These are phyloP conservation scores for Crenichthys baileyi DNA, from an alignment of 2,797 vertebrate species.

Conservation along the genomic window DNA sequence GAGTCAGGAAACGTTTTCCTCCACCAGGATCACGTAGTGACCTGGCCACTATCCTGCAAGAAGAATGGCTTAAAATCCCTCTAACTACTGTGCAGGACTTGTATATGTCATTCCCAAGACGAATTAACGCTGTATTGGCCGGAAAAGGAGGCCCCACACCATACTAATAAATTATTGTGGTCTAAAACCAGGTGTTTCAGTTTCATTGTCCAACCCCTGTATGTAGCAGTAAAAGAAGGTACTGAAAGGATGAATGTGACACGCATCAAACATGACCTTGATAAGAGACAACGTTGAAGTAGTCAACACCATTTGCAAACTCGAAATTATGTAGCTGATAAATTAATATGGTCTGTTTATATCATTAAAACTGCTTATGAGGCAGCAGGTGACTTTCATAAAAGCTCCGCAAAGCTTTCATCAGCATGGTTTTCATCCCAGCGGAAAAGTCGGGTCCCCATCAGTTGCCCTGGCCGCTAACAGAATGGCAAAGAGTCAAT, in stretches of 20 bases:
- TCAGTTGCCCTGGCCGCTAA: conserved; percentile 1
- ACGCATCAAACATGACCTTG: conserved; percentile 26
- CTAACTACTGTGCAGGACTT: too few relatives aligned
- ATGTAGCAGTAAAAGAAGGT: not conserved
- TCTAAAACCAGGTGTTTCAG: not conserved
- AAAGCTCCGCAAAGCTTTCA: conserved; percentile 48
- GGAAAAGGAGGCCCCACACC: too few relatives aligned
- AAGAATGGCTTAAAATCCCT: too few relatives aligned
- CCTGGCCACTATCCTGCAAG: too few relatives aligned
- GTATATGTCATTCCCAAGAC: too few relatives aligned
- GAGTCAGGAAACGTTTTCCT: too few relatives aligned
- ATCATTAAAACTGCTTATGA: conserved; percentile 30
- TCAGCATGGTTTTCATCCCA: conserved; percentile 43
- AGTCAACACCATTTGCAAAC: conserved; percentile 14
- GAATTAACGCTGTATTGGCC: too few relatives aligned
- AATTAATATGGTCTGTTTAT: conserved; percentile 38
- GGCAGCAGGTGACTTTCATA: conserved; percentile 36
- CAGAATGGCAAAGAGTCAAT: conserved; percentile 13
- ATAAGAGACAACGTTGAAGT: conserved; percentile 34
- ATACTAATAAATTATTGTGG: too few relatives aligned
- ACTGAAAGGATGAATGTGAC: not conserved
- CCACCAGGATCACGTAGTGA: too few relatives aligned
- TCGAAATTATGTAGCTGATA: conserved; percentile 22
- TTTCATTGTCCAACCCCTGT: too few relatives aligned
- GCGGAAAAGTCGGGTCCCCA: conserved; percentile 10